A percentile compares a stretch with the other conserved stretches of the same genome.
phyloP scores from a whole-genome alignment of 2,113 vertebrate species.

The Tyrannus savana region DNA sequence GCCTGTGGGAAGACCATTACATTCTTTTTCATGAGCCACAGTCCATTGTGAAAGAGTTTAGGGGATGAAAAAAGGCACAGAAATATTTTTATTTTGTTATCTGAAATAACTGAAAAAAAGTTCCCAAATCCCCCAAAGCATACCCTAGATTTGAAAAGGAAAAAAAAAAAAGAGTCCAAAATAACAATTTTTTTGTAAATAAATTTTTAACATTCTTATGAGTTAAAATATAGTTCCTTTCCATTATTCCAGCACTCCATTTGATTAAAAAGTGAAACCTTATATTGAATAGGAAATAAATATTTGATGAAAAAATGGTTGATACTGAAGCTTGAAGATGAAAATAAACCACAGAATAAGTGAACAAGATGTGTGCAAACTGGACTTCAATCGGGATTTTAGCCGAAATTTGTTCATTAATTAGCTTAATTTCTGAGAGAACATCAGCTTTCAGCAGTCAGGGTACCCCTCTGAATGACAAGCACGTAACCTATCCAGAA shows the following conservation, averaged over 20 bases:
- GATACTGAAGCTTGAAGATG: neutral
- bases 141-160: neutral
- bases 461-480: neutral
- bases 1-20: neutral
- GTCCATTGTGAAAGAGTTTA: neutral
- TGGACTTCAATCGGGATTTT: neutral
- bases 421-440: neutral
- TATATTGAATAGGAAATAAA: neutral
- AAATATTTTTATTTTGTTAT: neutral
- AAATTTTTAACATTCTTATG: neutral
- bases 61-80: neutral
- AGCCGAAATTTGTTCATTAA: neutral
- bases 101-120: neutral
- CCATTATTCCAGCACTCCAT: neutral
- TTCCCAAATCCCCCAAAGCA: fast-evolving
- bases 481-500: neutral
- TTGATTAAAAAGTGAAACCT: neutral
- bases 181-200: neutral
- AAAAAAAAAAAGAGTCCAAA: neutral
- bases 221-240: neutral
- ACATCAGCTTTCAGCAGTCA: neutral
- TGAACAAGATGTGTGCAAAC: neutral
- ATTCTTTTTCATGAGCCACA: neutral
- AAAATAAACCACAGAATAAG: neutral
- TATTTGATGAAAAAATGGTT: neutral